phyloP scores from a whole-genome alignment of 2,113 vertebrate species.

The Sula dactylatra region DNA sequence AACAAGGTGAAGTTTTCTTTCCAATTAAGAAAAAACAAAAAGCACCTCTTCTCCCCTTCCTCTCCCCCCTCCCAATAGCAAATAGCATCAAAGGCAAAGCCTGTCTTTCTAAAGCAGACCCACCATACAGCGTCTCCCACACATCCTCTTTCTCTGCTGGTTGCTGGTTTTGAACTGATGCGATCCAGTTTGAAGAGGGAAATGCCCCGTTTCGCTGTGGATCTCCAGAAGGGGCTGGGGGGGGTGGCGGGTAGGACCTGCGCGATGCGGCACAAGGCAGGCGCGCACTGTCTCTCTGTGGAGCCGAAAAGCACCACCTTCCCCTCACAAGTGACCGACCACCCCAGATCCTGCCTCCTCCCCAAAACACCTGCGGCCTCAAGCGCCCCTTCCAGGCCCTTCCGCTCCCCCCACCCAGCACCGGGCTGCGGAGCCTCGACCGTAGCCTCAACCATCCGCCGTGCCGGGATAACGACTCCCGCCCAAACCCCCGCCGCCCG shows the following conservation, averaged over 20 bases:
- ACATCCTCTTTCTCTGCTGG: fast-evolving
- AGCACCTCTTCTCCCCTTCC: not conserved
- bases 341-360: not conserved
- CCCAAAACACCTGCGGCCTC: fast-evolving
- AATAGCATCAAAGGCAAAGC: not conserved
- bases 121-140: too few species aligned
- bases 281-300: fast-evolving
- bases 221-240: not conserved
- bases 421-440: not conserved
- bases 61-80: not conserved
- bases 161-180: fast-evolving
- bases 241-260: too few species aligned
- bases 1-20: not conserved
- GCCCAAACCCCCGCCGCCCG: too few species aligned
- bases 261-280: fast-evolving
- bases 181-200: not conserved
- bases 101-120: not conserved
- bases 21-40: not conserved
- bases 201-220: fast-evolving
- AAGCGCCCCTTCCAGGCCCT: not conserved
- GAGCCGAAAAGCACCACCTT: not conserved
- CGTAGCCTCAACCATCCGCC: not conserved
- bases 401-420: not conserved
- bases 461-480: too few species aligned
- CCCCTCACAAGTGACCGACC: fast-evolving